Base-by-base conservation (phyloP, 2,888 invertebrate genomes). In the Tetragonisca angustula region DNA sequence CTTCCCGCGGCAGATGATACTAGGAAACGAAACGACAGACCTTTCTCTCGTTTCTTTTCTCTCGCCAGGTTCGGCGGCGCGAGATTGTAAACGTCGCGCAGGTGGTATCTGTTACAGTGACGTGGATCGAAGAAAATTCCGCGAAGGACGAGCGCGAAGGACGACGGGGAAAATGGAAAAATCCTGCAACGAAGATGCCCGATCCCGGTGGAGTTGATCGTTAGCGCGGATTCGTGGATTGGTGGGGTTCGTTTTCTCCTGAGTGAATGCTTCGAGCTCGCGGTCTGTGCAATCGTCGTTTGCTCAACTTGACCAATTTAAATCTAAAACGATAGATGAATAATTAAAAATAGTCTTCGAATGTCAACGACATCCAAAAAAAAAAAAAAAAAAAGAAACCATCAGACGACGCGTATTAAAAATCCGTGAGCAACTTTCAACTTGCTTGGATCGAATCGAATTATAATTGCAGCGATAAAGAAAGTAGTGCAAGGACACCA, bases 71-170 rank as follows among this genome's bases (percentile, higher is more conserved):
- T n/a, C 5, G 27, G 3, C n/a, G 32, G 56, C 76, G 76, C 54
- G 64, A 36, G 88, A 89, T 83, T 85, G 83, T n/a, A 84, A 83
- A 88, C 59, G 86, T 87, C 83, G 87, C 82, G 83, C 87, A 89
- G 89, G 89, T 88, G 89, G 87, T 83, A 79, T 86, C 76, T 69
- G 76, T 89, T 87, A 81, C 81, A 88, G 64, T 89, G 89, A 89
- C 89, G 89, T 83, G 83, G 82, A 86, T 85, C 68, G 36, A 87
- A 88, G 89, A 88, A 89, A 89, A 89, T 89, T 83, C 84, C 86
- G 74, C 76, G 36, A 27, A 27, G 27, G 27, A 27, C 81, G 76
- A 65, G 84, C 80, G 88, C 89, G 4, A 89, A 21, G 87, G 89
- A 87, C 87, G 85, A 62, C 36, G 24, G 27, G 65, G 69, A 81